Percentiles rank a stretch among this genome's conserved stretches.
These are phyloP conservation scores for Turdus rufiventris DNA, from an alignment of 2,113 vertebrate genomes.

Conservation along the genomic window DNA sequence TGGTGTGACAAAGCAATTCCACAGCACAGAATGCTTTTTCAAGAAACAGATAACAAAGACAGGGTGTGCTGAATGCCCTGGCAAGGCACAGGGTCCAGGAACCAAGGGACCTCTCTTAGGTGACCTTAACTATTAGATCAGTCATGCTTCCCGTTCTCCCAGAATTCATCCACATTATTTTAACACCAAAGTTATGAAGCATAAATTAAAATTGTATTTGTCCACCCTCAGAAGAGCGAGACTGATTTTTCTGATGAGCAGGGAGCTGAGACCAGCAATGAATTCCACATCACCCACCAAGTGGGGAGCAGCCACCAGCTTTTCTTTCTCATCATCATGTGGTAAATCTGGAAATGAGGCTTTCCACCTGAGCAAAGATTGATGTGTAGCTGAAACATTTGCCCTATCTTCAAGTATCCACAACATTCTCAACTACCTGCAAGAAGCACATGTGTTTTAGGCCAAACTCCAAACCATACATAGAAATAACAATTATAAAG, in stretches of 20 bases:
- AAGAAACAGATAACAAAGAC: not conserved
- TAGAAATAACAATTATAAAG: not conserved
- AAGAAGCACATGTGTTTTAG: not conserved
- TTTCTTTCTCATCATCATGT: not conserved
- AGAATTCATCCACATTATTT: not conserved
- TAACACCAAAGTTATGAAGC: not conserved
- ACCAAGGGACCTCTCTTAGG: accelerated
- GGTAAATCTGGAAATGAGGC: not conserved
- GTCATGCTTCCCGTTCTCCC: accelerated
- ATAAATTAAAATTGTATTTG: not conserved
- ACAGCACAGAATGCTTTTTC: not conserved
- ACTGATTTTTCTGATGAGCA: not conserved
- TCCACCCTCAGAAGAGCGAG: not conserved
- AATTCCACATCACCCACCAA: not conserved
- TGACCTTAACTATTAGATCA: not conserved
- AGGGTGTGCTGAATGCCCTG: accelerated
- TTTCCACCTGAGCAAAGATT: not conserved
- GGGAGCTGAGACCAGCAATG: not conserved
- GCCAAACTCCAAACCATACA: not conserved
- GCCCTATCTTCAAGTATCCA: not conserved
- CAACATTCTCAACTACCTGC: not conserved
- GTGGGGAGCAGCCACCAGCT: not conserved
- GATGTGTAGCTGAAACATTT: not conserved
- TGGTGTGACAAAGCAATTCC: not conserved
- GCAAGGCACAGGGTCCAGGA: accelerated